Conservation (phyloP, 2,797 vertebrate species). For the Smutsia temminckii region DNA sequence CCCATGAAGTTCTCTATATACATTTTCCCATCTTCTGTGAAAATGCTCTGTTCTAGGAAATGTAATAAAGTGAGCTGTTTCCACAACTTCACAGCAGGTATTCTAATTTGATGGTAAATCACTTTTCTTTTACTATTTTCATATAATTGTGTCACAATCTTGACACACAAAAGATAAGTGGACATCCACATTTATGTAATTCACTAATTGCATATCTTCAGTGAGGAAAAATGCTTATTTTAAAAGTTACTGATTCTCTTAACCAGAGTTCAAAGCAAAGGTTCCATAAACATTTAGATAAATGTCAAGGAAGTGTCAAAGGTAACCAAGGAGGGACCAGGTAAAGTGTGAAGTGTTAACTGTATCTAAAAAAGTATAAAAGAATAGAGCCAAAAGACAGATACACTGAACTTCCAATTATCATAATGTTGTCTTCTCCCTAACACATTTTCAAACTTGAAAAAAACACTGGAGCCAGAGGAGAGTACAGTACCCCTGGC, state of each 20-base stretch:
- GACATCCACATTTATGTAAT: conserved; percentile 73
- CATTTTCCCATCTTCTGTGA: conserved; percentile 48
- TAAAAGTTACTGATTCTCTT: conserved; percentile 77
- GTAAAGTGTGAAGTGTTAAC: conserved; percentile 83
- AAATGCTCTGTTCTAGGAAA: conserved; percentile 65
- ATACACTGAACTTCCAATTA: conserved; percentile 84
- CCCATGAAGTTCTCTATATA: conserved; percentile 29
- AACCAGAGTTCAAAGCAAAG: conserved; percentile 84
- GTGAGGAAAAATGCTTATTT: conserved; percentile 74
- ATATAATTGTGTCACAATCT: conserved; percentile 71
- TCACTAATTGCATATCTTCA: conserved; percentile 77
- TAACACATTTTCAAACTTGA: conserved; percentile 82
- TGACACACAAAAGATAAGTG: conserved; percentile 80
- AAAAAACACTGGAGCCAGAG: conserved; percentile 80
- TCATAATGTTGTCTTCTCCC: conserved; percentile 82
- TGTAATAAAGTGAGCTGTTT: conserved; percentile 74
- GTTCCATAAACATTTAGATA: conserved; percentile 81
- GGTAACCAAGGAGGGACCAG: conserved; percentile 83
- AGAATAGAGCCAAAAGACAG: conserved; percentile 80
- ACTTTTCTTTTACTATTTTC: conserved; percentile 73
- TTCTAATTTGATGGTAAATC: conserved; percentile 77
- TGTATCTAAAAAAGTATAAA: conserved; percentile 79
- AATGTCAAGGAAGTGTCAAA: conserved; percentile 85
- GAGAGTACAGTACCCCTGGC: conserved; percentile 72
- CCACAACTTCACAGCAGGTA: conserved; percentile 77